Evolutionary conservation across 2,797 vertebrate genomes (phyloP).

Genomic region (Micrastur ruficollis): DNA sequence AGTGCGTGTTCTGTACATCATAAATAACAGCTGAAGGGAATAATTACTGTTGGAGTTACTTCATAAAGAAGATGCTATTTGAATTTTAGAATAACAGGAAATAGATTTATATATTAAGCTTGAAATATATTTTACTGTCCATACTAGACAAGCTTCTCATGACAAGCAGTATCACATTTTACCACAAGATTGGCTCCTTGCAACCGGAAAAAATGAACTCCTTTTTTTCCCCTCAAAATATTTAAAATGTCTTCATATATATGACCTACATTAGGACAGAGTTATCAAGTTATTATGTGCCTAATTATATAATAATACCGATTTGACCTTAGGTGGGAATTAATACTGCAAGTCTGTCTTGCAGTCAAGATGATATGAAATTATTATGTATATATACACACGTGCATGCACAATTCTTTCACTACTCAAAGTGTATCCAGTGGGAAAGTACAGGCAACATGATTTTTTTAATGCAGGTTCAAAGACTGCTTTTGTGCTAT

Average conservation of each 20-base stretch:
- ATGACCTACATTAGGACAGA: background rate
- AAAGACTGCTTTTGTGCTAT: background rate
- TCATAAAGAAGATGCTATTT: background rate
- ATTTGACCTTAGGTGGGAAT: background rate
- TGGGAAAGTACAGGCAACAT: background rate
- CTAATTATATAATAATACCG: background rate
- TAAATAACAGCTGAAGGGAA: constrained; percentile 2
- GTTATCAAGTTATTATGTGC: background rate
- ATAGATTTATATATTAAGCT: background rate
- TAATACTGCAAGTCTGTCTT: background rate
- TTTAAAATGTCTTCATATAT: background rate
- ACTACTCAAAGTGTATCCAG: background rate
- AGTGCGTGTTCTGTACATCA: background rate
- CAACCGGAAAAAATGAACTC: background rate
- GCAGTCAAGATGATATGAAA: background rate
- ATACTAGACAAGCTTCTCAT: background rate
- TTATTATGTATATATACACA: background rate
- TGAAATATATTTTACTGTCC: background rate
- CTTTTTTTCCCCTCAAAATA: background rate
- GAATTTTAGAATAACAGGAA: constrained; percentile 47
- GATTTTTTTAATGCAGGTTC: background rate
- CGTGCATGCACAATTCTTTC: rapidly evolving
- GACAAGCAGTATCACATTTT: background rate
- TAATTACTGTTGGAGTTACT: background rate
- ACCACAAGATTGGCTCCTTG: background rate